Evolutionary conservation across 1,140 invertebrate genomes (phyloP).

Genomic region (Armadillidium nasatum): DNA sequence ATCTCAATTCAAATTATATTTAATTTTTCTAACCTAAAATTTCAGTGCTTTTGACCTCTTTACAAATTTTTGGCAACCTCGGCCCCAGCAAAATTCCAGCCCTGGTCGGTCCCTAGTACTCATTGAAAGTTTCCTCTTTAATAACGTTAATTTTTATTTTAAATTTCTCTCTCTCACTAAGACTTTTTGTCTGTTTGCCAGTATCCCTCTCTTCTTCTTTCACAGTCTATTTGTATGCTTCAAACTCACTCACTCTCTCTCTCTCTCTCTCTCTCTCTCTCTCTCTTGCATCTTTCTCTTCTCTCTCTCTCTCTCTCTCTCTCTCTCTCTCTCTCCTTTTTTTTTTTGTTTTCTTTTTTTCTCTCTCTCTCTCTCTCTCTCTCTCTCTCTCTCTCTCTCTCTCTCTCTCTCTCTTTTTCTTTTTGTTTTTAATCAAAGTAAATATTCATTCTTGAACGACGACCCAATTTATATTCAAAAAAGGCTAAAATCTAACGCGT

Average conservation of each 20-base stretch:
- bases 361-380: not conserved
- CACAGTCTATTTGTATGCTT: not conserved
- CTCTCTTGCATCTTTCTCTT: not conserved
- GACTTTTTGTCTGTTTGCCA: not conserved
- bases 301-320: not conserved
- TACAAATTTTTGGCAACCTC: too few relatives aligned
- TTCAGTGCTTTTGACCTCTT: too few relatives aligned
- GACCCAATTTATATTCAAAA: too few relatives aligned
- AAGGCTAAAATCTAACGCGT: too few relatives aligned
- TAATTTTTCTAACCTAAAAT: too few relatives aligned
- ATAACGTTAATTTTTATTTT: too few relatives aligned
- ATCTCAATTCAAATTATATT: too few relatives aligned
- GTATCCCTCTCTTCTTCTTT: not conserved
- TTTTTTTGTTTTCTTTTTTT: not conserved
- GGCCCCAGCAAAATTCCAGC: too few relatives aligned
- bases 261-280: not conserved
- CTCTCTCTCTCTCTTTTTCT: not conserved
- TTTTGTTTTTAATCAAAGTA: not conserved
- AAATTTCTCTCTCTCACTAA: not conserved
- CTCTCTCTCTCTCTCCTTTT: not conserved
- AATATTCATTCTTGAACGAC: not conserved
- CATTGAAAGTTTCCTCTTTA: too few relatives aligned
- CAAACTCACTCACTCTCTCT: not conserved
- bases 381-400: slow-evolving; percentile 7
- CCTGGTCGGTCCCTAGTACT: too few relatives aligned